Evolutionary conservation across 1,140 invertebrate genomes (phyloP), one percentile per base, ranked within the genome.

Genomic region (Platyscapa corneri): DNA sequence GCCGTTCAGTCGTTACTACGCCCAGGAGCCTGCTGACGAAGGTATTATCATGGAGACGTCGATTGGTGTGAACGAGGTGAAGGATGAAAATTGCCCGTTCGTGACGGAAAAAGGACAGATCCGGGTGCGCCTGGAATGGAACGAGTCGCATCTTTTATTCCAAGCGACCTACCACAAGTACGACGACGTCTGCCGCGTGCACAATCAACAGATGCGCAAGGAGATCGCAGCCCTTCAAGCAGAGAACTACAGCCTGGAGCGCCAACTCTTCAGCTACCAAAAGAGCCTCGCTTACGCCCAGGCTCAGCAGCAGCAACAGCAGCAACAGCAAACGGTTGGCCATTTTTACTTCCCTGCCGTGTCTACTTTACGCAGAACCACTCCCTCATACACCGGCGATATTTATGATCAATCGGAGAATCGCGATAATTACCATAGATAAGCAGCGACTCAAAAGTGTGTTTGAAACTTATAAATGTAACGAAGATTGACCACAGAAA

Each of bases 191-290:
- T 96, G 95, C 86, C 94, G 97, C 83, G 94, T 97, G 81, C 97
- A 98, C 91, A 97, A 97, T 91, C 96, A 97, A 90, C 97, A 98
- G 92, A 98, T 98, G 97, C 96, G 96, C 90, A 95, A 96, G 49
- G 97, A 98, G 92, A 97, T 98, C 84, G 94, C 95, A 78, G 96
- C 96, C 3, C 93, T 98, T 14, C 97, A 98, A 90, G 95, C 96
- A 12, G 97, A 98, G 92, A 98, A 98, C 90, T 97, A 97, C 91
- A 96, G 95, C 53, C 93, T 98, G 85, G 97, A 98, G 91, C 94
- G 97, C 85, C 97, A 98, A 92, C 91, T 98, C 60, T 97, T 98
- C 94, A 97, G 96, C 90, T 98, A 97, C 90, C 97, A 98, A 91
- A 96, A 97, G 91, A 97, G 96, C 88, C 95, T 97, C 56, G 96